Percentiles rank a stretch among this genome's conserved stretches.
These are phyloP conservation scores for Boleophthalmus pectinirostris DNA, from an alignment of 2,113 vertebrate species.

Conservation along the genomic window DNA sequence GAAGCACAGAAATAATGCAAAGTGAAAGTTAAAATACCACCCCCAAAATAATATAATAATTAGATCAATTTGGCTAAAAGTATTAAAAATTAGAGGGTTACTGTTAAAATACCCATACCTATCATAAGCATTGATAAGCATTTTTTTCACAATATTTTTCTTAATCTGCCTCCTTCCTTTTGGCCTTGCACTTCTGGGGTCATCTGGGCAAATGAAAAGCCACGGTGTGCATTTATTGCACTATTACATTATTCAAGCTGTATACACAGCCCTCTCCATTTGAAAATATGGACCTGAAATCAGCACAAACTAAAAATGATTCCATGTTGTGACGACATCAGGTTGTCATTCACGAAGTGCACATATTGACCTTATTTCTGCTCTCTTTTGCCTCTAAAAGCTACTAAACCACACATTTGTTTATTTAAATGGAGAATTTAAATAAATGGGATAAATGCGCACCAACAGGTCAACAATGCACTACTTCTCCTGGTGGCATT, in stretches of 20 bases:
- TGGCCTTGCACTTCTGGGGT: background rate
- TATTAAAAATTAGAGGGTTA: background rate
- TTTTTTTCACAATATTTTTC: background rate
- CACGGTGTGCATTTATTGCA: background rate
- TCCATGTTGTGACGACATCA: background rate
- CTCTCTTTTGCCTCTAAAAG: background rate
- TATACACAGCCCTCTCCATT: background rate
- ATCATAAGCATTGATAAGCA: background rate
- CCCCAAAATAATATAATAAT: conserved; percentile 39
- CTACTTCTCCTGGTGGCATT: too few relatives aligned
- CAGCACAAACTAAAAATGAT: background rate
- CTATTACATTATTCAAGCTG: background rate
- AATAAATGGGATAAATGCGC: too few relatives aligned
- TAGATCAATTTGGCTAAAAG: conserved; percentile 8
- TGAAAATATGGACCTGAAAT: background rate
- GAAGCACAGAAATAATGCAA: conserved; percentile 43
- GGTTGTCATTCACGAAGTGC: background rate
- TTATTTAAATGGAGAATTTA: too few relatives aligned
- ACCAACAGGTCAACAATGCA: too few relatives aligned
- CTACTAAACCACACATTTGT: background rate
- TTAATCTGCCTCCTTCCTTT: background rate
- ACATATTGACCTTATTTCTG: background rate
- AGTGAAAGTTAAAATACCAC: conserved; percentile 13
- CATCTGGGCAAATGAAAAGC: background rate
- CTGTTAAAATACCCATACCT: too few relatives aligned